These are phyloP conservation scores for Tipula confusa DNA, from an alignment of 2,888 invertebrate species.

Conservation along the genomic window DNA sequence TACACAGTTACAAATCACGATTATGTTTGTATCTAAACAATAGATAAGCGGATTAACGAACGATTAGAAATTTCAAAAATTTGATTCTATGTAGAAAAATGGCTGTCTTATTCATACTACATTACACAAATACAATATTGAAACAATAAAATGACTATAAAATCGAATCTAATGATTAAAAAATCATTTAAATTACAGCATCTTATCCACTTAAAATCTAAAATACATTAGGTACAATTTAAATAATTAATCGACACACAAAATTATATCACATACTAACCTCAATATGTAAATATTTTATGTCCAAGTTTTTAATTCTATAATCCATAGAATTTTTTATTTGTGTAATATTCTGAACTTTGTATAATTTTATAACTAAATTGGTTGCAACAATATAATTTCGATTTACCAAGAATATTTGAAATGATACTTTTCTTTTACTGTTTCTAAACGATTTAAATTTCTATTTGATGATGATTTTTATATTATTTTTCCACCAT, in stretches of 20 bases:
- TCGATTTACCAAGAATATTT: neutral
- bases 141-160: neutral
- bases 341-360: neutral
- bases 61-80: neutral
- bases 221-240: neutral
- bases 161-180: neutral
- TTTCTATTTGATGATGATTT: too few species aligned
- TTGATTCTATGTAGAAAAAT: neutral
- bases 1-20: neutral
- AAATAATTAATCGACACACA: neutral
- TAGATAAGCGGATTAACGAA: neutral
- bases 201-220: neutral
- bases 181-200: neutral
- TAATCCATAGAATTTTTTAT: neutral
- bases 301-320: neutral
- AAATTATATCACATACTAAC: neutral
- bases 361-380: neutral
- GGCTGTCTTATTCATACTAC: neutral
- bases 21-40: neutral
- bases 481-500: neutral
- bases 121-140: neutral
- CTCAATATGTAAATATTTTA: slow-evolving; percentile 20
- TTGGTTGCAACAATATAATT: neutral
- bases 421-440: neutral
- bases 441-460: neutral